These are phyloP conservation scores for Oreonectes daqikongensis DNA, from an alignment of 2,797 vertebrate species.

Conservation along the genomic window DNA sequence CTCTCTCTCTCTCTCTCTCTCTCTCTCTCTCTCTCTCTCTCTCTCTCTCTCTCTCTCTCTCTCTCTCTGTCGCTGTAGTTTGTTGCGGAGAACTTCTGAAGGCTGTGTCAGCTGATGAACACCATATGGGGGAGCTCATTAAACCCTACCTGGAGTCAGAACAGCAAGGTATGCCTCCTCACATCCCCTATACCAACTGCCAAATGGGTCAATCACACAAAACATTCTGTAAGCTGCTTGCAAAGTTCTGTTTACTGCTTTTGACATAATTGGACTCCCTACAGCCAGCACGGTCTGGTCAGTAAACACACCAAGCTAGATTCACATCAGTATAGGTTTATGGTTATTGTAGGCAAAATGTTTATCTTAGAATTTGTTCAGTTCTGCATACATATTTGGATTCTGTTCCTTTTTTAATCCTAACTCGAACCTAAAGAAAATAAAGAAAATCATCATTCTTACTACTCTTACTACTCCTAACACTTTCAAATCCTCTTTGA, in stretches of 20 bases:
- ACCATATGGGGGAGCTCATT: conserved; percentile 75
- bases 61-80: conserved; percentile 71
- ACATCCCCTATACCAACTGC: conserved; percentile 46
- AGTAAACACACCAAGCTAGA: conserved; percentile 30
- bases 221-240: conserved; percentile 43
- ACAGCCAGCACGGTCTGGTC: background rate
- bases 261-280: conserved; percentile 56
- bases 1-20: conserved; percentile 22
- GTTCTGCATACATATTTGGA: background rate
- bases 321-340: conserved; percentile 37
- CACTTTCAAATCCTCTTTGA: background rate
- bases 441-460: background rate
- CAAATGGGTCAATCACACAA: conserved; percentile 54
- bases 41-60: conserved; percentile 4
- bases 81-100: conserved; percentile 84
- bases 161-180: conserved; percentile 76
- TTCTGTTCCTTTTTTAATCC: background rate
- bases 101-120: conserved; percentile 78
- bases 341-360: conserved; percentile 21
- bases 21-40: conserved; percentile 17
- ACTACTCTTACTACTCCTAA: background rate
- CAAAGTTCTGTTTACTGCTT: conserved; percentile 48
- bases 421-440: too few relatives aligned
- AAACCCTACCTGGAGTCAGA: conserved; percentile 76
- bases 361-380: background rate